Evolutionary conservation across 2,888 invertebrate genomes (phyloP).

Genomic region (Magallana nippona): DNA sequence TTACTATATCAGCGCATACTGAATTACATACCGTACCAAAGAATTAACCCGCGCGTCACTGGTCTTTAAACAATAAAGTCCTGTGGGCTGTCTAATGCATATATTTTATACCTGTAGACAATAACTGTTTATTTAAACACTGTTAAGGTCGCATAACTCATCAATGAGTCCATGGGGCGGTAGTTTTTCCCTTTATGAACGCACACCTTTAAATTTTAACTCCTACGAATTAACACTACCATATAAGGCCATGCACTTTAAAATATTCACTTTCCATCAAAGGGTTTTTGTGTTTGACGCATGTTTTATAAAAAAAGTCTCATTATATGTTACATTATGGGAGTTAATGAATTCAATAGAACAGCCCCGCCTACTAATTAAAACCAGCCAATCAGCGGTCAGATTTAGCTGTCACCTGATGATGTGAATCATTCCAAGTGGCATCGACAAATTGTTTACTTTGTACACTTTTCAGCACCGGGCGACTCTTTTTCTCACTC

Average conservation of each 20-base stretch:
- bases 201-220: not conserved
- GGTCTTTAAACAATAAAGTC: no score
- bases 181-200: not conserved
- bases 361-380: not conserved
- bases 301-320: not conserved
- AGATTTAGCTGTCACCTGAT: not conserved
- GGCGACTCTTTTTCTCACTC: not conserved
- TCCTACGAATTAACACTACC: not conserved
- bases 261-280: slow-evolving; percentile 29
- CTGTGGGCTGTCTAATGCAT: no score
- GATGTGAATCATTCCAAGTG: slow-evolving; percentile 5
- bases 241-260: slow-evolving; percentile 11
- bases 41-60: no score
- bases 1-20: no score
- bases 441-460: slow-evolving; percentile 24
- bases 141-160: not conserved
- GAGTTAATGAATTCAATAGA: slow-evolving; percentile 3
- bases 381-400: not conserved
- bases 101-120: no score
- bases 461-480: not conserved
- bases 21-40: no score
- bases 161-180: slow-evolving; percentile 13
- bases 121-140: no score
- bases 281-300: slow-evolving; percentile 10
- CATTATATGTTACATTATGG: no score